Percentiles rank a stretch among this genome's conserved stretches.
phyloP scores from a whole-genome alignment of 2,797 vertebrate species.

The Triplophysa yarkandensis region DNA sequence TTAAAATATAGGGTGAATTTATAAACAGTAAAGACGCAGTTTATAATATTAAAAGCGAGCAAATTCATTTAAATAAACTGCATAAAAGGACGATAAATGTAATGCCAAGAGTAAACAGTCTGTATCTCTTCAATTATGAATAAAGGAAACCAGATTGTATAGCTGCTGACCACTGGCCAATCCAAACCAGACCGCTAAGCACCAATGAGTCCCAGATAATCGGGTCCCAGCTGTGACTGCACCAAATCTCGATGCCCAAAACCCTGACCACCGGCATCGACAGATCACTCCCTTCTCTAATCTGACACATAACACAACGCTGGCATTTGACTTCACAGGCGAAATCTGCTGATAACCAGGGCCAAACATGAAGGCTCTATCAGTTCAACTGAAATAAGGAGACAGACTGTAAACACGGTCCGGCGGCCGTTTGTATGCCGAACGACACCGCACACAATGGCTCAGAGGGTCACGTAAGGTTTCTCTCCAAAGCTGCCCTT shows the following conservation, averaged over 20 bases:
- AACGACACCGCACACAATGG: constrained; percentile 59
- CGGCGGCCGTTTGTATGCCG: constrained; percentile 62
- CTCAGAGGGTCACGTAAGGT: constrained; percentile 25
- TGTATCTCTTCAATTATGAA: constrained; percentile 22
- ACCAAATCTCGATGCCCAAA: constrained; percentile 1
- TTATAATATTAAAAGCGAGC: constrained; percentile 22
- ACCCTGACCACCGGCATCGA: not conserved
- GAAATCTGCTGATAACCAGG: constrained; percentile 12
- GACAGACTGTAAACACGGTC: constrained; percentile 24
- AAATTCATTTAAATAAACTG: constrained; percentile 32
- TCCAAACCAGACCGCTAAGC: constrained; percentile 17
- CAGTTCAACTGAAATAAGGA: constrained; percentile 30
- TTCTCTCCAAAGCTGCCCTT: constrained; percentile 69
- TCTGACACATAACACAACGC: not conserved
- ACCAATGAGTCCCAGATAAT: constrained; percentile 27
- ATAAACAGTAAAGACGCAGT: constrained; percentile 6
- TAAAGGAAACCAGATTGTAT: constrained; percentile 27
- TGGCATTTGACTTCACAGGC: constrained; percentile 42
- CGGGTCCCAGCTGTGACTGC: constrained; percentile 20
- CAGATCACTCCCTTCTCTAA: constrained; percentile 9
- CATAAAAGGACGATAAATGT: not conserved
- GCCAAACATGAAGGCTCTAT: constrained; percentile 22
- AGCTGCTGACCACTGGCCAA: constrained; percentile 41
- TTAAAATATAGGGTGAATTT: no score
- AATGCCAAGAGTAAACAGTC: constrained; percentile 11